Evolutionary conservation across 1,140 invertebrate species (phyloP), one percentile per base, ranked within the genome.

Genomic region (Heliconius nattereri): DNA sequence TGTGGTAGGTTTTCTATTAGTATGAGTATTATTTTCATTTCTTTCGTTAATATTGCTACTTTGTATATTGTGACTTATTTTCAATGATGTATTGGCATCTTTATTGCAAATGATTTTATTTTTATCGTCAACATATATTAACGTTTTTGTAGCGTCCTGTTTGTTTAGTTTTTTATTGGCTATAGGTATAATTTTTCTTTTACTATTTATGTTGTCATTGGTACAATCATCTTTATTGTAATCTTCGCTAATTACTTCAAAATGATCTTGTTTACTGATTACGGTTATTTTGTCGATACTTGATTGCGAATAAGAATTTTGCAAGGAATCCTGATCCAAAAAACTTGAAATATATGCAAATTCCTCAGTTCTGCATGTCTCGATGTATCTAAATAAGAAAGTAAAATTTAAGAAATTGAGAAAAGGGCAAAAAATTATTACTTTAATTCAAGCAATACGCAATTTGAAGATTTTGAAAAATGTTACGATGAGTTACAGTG

Each of bases 261-360:
- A 82, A 16, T 90, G 85, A 73, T 87, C 83, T 75, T 89, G 78
- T 78, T 88, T 92, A 73, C 89, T 86, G 71, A 94, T 92, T 20
- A 94, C 91, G 1, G 91, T 94, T 29, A 94, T 76, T n/a, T 89
- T 86, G 86, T 91, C 91, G 57, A 85, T 82, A 83, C 91, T 92
- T 8, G 91, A 89, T 29, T 83, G 87, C 8, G 92, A 91, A 82
- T 82, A 85, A 75, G 78, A 86, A 32, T 80, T 84, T 49, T 78
- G 77, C 23, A 85, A 83, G 76, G 84, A 85, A 37, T 66, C 60
- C 2, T 80, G 85, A 66, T 90, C 85, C 54, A 91, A 85, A 77
- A 78, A 88, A 80, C 85, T 89, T 13, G 90, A 89, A 77, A 91
- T 89, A 73, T 90, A 92, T 16, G 91, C 85, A 83, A 92, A 85